Evolutionary conservation across 2,888 invertebrate genomes (phyloP), one percentile per base, ranked within the genome.

Genomic region (Drosophila differens): DNA sequence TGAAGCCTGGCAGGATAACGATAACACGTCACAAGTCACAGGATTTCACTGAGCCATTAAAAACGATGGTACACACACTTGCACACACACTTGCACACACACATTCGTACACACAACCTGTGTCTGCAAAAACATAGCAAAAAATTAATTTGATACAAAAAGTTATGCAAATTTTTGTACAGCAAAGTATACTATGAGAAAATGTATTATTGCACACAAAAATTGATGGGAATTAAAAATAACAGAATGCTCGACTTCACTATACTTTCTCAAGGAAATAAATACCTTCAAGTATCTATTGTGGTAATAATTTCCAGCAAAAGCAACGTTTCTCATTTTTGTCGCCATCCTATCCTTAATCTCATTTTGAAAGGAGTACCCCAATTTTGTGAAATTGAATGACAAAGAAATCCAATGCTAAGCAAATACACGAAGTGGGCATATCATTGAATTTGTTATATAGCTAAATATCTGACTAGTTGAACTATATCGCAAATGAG

Each of bases 21-120:
- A 86, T 82, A 87, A 85, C 87, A 86, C 83, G 86, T 89, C 89
- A 82, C 78, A 85, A 89, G 85, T 85, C 85, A 78, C 85, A 66
- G 87, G 71, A 89, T 79, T 85, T 70, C 83, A 89, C 59, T 78
- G 74, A 83, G 80, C 85, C 89, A 89, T 83, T 89, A 68, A 85
- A 83, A 83, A 63, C 68, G 73, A 67, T 70, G 67, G 52, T 32
- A 32, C 32, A 58, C 35, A 55, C 52, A 67, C 28, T 41, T 16
- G n/a, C 22, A 22, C n/a, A n/a, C 22, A 47, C 22, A 53, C n/a
- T 35, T 10, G 5, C 10, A n/a, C 35, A 57, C 33, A 65, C 49
- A 32, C 58, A 14, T 51, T 22, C 7, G 14, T 1, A 51, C 33
- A 30, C 16, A 47, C 47, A 47, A 25, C 1, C 22, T 72, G 53